A percentile compares a stretch with the other conserved stretches of the same genome.
Conservation (phyloP, 2,113 vertebrate genomes). For the Eleginops maclovinus region DNA sequence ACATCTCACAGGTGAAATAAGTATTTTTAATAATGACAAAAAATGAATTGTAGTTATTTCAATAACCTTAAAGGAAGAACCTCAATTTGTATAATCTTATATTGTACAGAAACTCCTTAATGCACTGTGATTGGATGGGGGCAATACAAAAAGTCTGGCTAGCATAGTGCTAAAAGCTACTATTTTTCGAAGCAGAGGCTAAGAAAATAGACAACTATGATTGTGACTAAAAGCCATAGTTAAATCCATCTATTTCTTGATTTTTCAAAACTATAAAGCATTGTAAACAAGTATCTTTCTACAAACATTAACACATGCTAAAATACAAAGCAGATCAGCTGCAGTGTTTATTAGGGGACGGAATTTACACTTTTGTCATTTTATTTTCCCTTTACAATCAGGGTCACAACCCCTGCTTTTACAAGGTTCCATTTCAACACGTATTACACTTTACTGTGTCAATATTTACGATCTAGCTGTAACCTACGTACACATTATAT, state of each 20-base stretch:
- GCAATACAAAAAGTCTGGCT: too few relatives aligned
- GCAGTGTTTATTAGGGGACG: slow-evolving; percentile 28
- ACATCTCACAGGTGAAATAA: too few relatives aligned
- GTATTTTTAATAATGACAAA: too few relatives aligned
- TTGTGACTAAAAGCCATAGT: neutral
- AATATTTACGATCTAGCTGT: slow-evolving; percentile 76
- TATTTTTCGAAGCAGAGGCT: neutral
- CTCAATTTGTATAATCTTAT: too few relatives aligned
- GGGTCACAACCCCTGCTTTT: slow-evolving; percentile 64
- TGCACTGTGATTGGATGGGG: too few relatives aligned
- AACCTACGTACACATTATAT: slow-evolving; percentile 67
- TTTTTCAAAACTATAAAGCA: neutral
- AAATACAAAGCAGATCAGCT: neutral
- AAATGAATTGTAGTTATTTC: too few relatives aligned
- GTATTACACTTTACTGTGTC: slow-evolving; percentile 70
- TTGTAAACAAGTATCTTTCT: neutral
- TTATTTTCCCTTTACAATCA: slow-evolving; percentile 55
- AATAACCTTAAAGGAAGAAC: too few relatives aligned
- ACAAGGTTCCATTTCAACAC: slow-evolving; percentile 64
- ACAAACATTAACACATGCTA: neutral
- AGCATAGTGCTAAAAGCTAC: too few relatives aligned
- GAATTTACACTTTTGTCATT: slow-evolving; percentile 38
- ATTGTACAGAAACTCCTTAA: too few relatives aligned
- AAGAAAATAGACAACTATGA: neutral
- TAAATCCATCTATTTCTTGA: neutral